Conservation (phyloP, 2,888 invertebrate species). For the Phasia obesa region DNA sequence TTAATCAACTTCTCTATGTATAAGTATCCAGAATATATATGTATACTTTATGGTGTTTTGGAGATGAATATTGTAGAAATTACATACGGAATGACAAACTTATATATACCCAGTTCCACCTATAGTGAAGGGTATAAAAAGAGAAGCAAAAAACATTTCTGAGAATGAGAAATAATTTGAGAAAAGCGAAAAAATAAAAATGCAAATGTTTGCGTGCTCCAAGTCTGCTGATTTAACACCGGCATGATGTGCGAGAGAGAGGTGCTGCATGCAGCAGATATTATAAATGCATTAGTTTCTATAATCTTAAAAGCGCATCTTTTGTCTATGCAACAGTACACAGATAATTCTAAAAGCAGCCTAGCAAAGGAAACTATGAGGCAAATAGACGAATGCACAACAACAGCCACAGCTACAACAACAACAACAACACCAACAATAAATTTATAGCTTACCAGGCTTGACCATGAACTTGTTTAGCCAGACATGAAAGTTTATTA, state of each 20-base stretch:
- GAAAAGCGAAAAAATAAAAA: conserved; percentile 49
- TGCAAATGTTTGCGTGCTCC: conserved; percentile 61
- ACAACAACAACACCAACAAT: no score
- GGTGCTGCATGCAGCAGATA: conserved; percentile 34
- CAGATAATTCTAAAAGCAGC: conserved; percentile 38
- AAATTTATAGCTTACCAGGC: conserved; percentile 49
- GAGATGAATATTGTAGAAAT: no score
- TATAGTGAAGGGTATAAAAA: no score
- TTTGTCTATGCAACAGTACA: conserved; percentile 59
- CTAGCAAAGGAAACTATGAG: not conserved
- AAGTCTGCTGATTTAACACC: conserved; percentile 29
- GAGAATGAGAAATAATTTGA: conserved; percentile 56
- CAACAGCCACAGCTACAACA: no score
- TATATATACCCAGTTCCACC: no score
- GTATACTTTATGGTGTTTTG: no score
- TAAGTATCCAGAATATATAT: no score
- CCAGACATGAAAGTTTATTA: conserved; percentile 71
- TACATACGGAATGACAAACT: no score
- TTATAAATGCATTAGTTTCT: conserved; percentile 44
- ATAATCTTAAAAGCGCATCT: conserved; percentile 58
- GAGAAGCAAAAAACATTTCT: conserved; percentile 27
- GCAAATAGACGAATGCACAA: not conserved
- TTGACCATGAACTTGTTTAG: conserved; percentile 71
- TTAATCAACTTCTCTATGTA: no score
- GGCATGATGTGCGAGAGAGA: conserved; percentile 26